Conservation (phyloP, 2,888 invertebrate species). For the Scrobipalpa atriplicella region DNA sequence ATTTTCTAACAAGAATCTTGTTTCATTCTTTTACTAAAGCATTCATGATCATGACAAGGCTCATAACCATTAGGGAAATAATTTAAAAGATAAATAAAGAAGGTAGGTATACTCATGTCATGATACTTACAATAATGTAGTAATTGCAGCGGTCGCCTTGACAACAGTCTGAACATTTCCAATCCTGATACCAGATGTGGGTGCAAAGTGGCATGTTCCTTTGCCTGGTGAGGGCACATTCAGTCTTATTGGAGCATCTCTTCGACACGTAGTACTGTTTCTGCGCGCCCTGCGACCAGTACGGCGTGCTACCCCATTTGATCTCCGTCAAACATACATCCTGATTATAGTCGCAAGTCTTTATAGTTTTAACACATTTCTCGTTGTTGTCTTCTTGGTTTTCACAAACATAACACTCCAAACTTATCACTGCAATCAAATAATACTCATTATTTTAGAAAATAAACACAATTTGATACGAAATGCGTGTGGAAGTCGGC, state of each 20-base stretch:
- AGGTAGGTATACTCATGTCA: too few species aligned
- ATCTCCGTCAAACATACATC: slow-evolving; percentile 95
- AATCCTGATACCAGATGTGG: slow-evolving; percentile 97
- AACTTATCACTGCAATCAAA: slow-evolving; percentile 55
- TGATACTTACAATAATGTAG: slow-evolving; percentile 96
- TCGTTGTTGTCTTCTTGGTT: slow-evolving; percentile 96
- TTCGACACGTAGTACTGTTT: slow-evolving; percentile 97
- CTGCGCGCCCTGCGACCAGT: slow-evolving; percentile 96
- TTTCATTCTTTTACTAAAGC: too few species aligned
- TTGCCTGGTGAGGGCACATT: slow-evolving; percentile 88
- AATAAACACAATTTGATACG: neutral
- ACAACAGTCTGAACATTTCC: slow-evolving; percentile 98
- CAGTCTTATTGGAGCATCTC: slow-evolving; percentile 90
- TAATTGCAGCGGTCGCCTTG: slow-evolving; percentile 98
- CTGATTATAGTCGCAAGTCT: slow-evolving; percentile 93
- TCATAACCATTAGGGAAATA: neutral
- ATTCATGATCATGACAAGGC: too few species aligned
- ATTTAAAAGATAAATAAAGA: neutral
- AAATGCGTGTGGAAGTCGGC: neutral
- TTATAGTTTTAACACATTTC: slow-evolving; percentile 96
- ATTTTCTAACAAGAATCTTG: too few species aligned
- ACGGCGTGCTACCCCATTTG: slow-evolving; percentile 97
- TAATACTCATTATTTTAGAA: neutral
- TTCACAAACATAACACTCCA: slow-evolving; percentile 98
- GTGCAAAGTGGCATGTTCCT: slow-evolving; percentile 91